phyloP scores from a whole-genome alignment of 37 sponge, comb jelly and placozoan species.

The Dysidea cf. avara region DNA sequence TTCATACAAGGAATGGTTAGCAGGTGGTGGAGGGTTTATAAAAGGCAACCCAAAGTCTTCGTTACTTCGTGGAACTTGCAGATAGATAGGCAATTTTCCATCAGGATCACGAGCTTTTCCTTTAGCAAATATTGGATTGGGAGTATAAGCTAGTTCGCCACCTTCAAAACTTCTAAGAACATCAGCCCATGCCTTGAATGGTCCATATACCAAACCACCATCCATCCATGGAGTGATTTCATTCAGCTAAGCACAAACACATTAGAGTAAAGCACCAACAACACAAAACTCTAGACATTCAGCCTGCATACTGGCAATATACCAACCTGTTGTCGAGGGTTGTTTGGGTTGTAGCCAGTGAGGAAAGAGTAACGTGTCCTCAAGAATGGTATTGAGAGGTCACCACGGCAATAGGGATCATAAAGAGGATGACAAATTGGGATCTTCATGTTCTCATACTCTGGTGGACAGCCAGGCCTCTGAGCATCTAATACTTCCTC shows the following conservation, averaged over 20 bases:
- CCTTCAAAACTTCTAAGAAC: slow-evolving; percentile 22
- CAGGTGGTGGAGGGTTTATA: slow-evolving; percentile 61
- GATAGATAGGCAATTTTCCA: too few relatives aligned
- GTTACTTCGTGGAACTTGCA: slow-evolving; percentile 6
- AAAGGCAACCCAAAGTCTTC: slow-evolving; percentile 50
- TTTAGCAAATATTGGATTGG: too few relatives aligned
- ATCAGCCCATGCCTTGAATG: slow-evolving; percentile 72
- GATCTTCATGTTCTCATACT: slow-evolving; percentile 56
- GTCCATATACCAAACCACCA: slow-evolving; percentile 69
- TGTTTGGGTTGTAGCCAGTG: slow-evolving; percentile 55
- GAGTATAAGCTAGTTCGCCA: slow-evolving; percentile 26
- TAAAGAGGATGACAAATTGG: slow-evolving; percentile 44
- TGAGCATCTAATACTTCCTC: slow-evolving; percentile 66
- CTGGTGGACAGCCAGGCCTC: slow-evolving; percentile 65
- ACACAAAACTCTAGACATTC: too few relatives aligned
- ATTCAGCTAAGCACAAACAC: slow-evolving; percentile 48
- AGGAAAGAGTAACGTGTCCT: slow-evolving; percentile 39
- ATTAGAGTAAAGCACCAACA: not conserved
- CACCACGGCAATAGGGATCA: slow-evolving; percentile 35
- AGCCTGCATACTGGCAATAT: too few relatives aligned
- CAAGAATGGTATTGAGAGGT: slow-evolving; percentile 43
- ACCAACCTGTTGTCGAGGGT: slow-evolving; percentile 69
- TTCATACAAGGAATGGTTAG: slow-evolving; percentile 11
- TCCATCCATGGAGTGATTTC: slow-evolving; percentile 72
- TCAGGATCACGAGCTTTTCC: not conserved